Conservation (phyloP, 2,113 vertebrate species). For the Cavia aperea region DNA sequence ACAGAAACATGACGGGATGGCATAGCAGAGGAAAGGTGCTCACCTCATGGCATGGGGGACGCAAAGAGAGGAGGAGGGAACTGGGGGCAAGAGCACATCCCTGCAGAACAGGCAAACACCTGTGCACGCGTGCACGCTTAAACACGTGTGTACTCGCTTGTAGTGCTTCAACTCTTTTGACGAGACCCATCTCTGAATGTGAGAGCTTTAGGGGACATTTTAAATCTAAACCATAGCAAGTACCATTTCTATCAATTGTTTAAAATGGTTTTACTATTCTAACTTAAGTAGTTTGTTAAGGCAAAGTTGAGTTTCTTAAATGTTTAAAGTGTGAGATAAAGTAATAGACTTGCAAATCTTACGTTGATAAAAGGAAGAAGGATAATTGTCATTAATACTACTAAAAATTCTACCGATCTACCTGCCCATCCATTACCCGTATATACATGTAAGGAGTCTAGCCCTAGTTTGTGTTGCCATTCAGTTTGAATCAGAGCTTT, state of each 20-base stretch:
- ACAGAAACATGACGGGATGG: neutral
- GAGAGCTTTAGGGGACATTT: neutral
- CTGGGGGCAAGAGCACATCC: neutral
- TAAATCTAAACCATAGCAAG: neutral
- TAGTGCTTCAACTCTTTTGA: neutral
- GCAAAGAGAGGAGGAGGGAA: neutral
- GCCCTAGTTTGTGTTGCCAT: neutral
- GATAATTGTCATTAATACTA: neutral
- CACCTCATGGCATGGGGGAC: neutral
- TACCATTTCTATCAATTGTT: neutral
- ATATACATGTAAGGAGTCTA: neutral
- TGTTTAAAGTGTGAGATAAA: conserved; percentile 9
- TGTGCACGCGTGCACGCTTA: no score
- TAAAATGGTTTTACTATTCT: neutral
- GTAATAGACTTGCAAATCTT: neutral
- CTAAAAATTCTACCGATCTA: neutral
- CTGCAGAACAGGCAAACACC: neutral
- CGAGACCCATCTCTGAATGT: neutral
- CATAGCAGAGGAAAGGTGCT: neutral
- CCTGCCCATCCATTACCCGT: neutral
- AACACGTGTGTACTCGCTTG: neutral
- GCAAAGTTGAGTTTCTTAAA: neutral
- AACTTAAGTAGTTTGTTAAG: neutral
- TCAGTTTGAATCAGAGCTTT: neutral
- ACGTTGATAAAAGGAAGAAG: neutral